A percentile compares a stretch with the other conserved stretches of the same genome.
These are phyloP conservation scores for Sebastes kiyomatsui DNA, from an alignment of 2,797 vertebrate genomes.

Conservation along the genomic window DNA sequence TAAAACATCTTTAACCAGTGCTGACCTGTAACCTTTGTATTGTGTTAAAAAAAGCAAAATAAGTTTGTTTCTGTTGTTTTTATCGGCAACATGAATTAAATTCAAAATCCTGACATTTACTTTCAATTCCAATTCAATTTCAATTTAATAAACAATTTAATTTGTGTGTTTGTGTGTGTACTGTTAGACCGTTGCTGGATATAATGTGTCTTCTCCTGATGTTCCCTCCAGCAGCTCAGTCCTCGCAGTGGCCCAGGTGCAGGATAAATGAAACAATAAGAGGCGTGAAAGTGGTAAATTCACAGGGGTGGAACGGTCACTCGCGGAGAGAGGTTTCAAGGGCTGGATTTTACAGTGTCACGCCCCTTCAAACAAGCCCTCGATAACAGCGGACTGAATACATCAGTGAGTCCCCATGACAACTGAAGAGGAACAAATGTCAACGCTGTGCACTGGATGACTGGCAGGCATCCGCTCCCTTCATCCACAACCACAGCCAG, in stretches of 20 bases:
- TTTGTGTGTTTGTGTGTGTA: background rate
- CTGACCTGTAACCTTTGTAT: background rate
- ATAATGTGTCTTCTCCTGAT: background rate
- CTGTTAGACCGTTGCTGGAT: background rate
- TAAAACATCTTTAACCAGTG: background rate
- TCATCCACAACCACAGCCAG: slow-evolving; percentile 39
- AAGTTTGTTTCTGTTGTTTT: background rate
- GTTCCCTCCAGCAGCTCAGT: background rate
- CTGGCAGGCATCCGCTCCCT: slow-evolving; percentile 41
- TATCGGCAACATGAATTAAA: background rate
- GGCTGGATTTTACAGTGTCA: slow-evolving; percentile 35
- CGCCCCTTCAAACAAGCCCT: slow-evolving; percentile 37
- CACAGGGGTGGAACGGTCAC: slow-evolving; percentile 65
- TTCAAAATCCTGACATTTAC: background rate
- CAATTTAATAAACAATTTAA: too few relatives aligned
- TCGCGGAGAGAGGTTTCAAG: slow-evolving; percentile 48
- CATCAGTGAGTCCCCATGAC: slow-evolving; percentile 55
- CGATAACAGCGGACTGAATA: slow-evolving; percentile 42
- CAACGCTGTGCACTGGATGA: slow-evolving; percentile 44
- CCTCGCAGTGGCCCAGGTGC: slow-evolving; percentile 64
- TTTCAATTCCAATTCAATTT: too few relatives aligned
- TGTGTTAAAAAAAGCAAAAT: background rate
- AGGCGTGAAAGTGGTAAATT: slow-evolving; percentile 70
- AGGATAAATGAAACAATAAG: slow-evolving; percentile 71
- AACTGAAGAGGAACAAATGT: slow-evolving; percentile 59